Base-by-base conservation (phyloP, 2,797 vertebrate species). In the Dendrocincla fuliginosa region DNA sequence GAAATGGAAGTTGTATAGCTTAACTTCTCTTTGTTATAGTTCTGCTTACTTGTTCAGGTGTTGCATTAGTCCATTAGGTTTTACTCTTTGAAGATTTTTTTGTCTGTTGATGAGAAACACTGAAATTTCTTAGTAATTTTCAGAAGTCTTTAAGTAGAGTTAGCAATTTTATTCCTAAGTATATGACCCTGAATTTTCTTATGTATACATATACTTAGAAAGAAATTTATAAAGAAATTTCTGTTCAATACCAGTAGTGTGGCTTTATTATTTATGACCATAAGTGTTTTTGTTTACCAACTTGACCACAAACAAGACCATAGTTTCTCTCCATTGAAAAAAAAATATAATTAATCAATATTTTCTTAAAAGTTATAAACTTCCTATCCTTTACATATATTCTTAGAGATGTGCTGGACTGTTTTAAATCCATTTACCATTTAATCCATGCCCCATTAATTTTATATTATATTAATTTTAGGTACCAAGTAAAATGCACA, bases 401-500 rank as follows among this genome's bases (percentile, higher is more conserved):
- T 82, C 93, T 91, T 87, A 77, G 52, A 84, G 18, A 67, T 44
- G 1, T 68, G 5, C 3, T 80, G 12, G 18, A 15, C 25, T 63
- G 46, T 55, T 94, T 89, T 79, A 74, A 89, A 76, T 89, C 73
- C 5, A 77, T 87, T 95, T 95, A 18, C 12, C 17, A 64, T 90
- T 86, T 84, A 81, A 93, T 87, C 18, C 30, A 41, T 89, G 44
- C 24, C 13, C 11, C 24, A 74, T 85, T 92, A 60, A n/a, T 92
- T 91, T 87, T 64, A 60, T 83, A 84, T 68, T 71, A 64, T 65
- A 84, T 79, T 84, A 80, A 91, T 79, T 96, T 89, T 59, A 5
- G n/a, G 19, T 74, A 91, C 16, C 44, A 89, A 91, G 37, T 85
- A 80, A 89, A 93, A 96, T 91, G 42, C 30, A 67, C 6, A 28